Evolutionary conservation across 1,140 invertebrate species (phyloP), one percentile per base, ranked within the genome.

Genomic region (Eufriesea mexicana): DNA sequence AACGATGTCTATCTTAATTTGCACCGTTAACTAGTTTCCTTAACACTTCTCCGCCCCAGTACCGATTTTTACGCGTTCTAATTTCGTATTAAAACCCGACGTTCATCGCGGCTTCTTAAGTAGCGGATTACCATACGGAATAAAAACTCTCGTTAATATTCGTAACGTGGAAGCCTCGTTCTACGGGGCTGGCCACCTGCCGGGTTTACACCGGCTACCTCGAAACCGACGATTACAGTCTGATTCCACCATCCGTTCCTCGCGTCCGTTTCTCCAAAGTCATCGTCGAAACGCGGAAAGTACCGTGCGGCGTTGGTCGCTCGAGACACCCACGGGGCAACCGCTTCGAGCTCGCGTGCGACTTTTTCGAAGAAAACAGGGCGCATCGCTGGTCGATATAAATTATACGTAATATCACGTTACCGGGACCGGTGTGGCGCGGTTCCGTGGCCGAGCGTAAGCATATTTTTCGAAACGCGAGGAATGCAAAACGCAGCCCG

Each of bases 401-500:
- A 75, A 81, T 75, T 75, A 75, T 20, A 54, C 72, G 72, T 67
- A 67, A 75, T 81, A 67, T 64, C 62, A 75, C 45, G 72, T 76
- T 76, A 66, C 42, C 25, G 14, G 35, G 14, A 35, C 59, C n/a
- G 23, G 20, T 23, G 45, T 35, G 49, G n/a, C 54, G 49, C 14
- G 25, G 59, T n/a, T n/a, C n/a, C 47, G 28, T 42, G 6, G 55
- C 28, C 64, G 54, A 10, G 18, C 28, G 28, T 2, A 10, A 5
- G 71, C 8, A 62, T 28, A 75, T 78, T 78, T 83, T 83, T 71
- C 66, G 64, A 55, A 51, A 54, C 57, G n/a, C 61, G 12, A 9
- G 81, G 66, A 71, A 78, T 70, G 81, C 57, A 78, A 62, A 83
- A 83, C 49, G 47, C 74, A 55, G 66, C 47, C 25, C 79, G 77